A percentile compares a stretch with the other conserved stretches of the same genome.
Evolutionary conservation across 2,797 vertebrate genomes (phyloP).

Genomic region (Prunella strophiata): DNA sequence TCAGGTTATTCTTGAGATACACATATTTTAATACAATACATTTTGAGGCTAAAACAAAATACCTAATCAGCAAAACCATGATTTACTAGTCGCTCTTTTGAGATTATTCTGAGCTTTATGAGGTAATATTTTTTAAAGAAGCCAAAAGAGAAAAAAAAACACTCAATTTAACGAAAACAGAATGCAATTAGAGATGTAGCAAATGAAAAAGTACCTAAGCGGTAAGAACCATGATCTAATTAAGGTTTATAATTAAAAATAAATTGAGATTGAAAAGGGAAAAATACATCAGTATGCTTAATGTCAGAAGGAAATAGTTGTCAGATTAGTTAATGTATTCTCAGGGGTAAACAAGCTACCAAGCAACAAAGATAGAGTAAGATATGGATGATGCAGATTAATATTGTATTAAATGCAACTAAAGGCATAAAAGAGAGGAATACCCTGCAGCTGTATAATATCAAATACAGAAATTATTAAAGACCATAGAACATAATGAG

Average conservation of each 20-base stretch:
- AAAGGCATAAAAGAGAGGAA: not conserved
- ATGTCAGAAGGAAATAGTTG: conserved; percentile 47
- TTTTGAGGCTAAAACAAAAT: conserved; percentile 43
- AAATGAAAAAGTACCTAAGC: conserved; percentile 58
- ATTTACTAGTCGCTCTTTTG: not conserved
- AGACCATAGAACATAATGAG: not conserved
- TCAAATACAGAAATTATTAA: not conserved
- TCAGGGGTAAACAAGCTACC: not conserved
- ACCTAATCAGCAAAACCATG: not conserved
- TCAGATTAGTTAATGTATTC: conserved; percentile 41
- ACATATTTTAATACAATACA: not conserved
- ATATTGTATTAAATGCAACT: not conserved
- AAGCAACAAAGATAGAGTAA: not conserved
- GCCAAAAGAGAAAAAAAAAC: conserved; percentile 27
- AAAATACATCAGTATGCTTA: conserved; percentile 38
- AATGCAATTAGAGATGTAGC: conserved; percentile 21
- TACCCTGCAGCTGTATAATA: not conserved
- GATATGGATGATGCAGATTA: not conserved
- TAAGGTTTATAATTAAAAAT: conserved; percentile 66
- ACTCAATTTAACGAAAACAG: conserved; percentile 17
- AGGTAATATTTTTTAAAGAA: conserved; percentile 19
- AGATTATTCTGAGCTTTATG: conserved; percentile 6
- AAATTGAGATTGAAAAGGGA: conserved; percentile 51
- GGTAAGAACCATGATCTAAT: conserved; percentile 55
- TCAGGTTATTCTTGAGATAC: not conserved